Base-by-base conservation (phyloP, 2,113 vertebrate genomes). In the Vidua macroura region DNA sequence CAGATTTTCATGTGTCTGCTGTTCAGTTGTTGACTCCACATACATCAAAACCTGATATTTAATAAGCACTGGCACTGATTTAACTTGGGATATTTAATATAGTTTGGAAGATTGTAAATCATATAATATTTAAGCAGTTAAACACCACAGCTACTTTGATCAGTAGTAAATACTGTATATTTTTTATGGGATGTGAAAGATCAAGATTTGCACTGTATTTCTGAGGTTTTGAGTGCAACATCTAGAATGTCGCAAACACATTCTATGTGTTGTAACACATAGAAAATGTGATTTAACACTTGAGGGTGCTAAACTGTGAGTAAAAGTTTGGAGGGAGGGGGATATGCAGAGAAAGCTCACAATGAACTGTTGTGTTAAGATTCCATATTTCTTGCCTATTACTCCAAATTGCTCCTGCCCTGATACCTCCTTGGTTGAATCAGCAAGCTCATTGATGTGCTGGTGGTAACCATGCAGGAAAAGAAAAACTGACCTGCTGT, bases 41-140 rank as follows among this genome's bases (percentile, higher is more conserved):
- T 93, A 93, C 67, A 95, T 74, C 83, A 95, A 95, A 94, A 93
- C 88, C 74, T 83, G 83, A 81, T 97, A 96, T 92, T 96, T 96
- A 92, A 88, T 80, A 95, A 97, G 49, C 46, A 81, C 52, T 69
- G 35, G 15, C 39, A 6, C 39, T 87, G 66, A 87, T 96, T 89
- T 94, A 91, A 93, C 82, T 73, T 76, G 37, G 59, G 70, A 33
- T 75, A 13, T 90, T 95, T 94, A 95, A 78, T 37, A 37, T 35
- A 83, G 39, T 85, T 92, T 77, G 46, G 23, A 58, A 39, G 15
- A 72, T 14, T 77, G 22, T 4, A 22, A 85, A 31, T 28, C 37
- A 43, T 83, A 25, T 9, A 53, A 58, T 49, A 46, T 69, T 86
- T 68, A 76, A 80, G n/a, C 15, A 62, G 62, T 69, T 76, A 83